Percentiles rank a stretch among this genome's conserved stretches.
phyloP scores from a whole-genome alignment of 2,113 vertebrate species.

The Hippocampus comes region DNA sequence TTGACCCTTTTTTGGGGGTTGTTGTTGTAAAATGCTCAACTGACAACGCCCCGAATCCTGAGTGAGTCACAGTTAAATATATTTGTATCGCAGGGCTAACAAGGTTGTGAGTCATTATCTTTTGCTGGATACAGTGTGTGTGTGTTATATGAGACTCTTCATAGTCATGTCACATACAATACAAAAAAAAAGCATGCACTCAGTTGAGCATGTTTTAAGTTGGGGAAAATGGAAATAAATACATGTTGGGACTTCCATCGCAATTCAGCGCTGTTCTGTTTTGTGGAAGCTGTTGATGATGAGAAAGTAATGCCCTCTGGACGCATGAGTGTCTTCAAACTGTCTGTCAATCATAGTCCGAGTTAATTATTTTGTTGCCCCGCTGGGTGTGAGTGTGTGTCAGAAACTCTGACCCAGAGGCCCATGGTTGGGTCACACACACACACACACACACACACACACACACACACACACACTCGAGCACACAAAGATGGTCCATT shows the following conservation, averaged over 20 bases:
- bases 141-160: constrained; percentile 13
- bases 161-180: background rate
- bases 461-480: constrained; percentile 21
- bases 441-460: constrained; percentile 29
- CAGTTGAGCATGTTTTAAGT: background rate
- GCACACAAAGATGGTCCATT: constrained; percentile 29
- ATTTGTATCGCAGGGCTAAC: constrained; percentile 3
- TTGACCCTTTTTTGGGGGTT: background rate
- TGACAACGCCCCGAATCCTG: background rate
- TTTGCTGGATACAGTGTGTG: constrained; percentile 13
- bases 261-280: constrained; percentile 2
- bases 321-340: constrained; percentile 50
- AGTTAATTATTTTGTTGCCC: constrained; percentile 75
- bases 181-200: background rate
- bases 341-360: constrained; percentile 74
- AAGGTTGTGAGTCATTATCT: constrained; percentile 31
- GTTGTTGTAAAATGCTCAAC: background rate
- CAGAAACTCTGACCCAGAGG: constrained; percentile 73
- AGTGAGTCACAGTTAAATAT: background rate
- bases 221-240: background rate
- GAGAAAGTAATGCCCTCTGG: constrained; percentile 47
- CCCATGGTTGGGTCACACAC: constrained; percentile 36
- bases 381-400: constrained; percentile 70
- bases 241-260: background rate
- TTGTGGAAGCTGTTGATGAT: constrained; percentile 35